Evolutionary conservation across 2,113 vertebrate species (phyloP), one percentile per base, ranked within the genome.

Genomic region (Paratilapia polleni): DNA sequence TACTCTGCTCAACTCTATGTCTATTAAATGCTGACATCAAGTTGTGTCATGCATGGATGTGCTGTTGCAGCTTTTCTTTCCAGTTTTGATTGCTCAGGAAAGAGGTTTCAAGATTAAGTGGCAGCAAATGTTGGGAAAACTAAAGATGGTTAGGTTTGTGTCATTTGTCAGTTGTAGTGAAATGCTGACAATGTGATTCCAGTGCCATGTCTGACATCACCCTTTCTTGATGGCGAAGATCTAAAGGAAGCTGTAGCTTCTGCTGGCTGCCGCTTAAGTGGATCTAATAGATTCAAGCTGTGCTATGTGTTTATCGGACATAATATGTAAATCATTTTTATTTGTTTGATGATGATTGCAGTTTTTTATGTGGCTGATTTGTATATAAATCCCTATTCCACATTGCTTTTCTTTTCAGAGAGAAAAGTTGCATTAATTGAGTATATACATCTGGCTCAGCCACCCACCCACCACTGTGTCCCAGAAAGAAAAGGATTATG

Each of bases 251-350:
- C 87, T 86, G 41, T 47, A 61, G 79, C 26, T 85, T 94, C 85
- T 91, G 70, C 89, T 82, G 91, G 92, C 89, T 88, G 92, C 83
- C 89, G 86, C 76, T 93, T 78, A 88, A 78, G 86, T 87, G 86
- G 87, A 94, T 94, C 88, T 94, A 93, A 95, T 94, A 85, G 87
- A 87, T 31, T 78, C 92, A 91, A 93, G 92, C 93, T 93, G 90
- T 85, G 88, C 57, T 17, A 83, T 49, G 75, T 83, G 80, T 93
- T 94, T 92, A 91, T 80, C 80, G 56, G 81, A 90, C 86, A 70
- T 89, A 68, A 89, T 93, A 62, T 86, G 52, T 91, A 90, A 93
- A 95, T 94, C 60, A 92, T 90, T 94, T 91, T 92, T 54, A 83
- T 92, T 88, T 88, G 90, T 83, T 63, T 68, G 83, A 76, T 76